These are phyloP conservation scores for Tribolium freemani DNA, from an alignment of 2,888 invertebrate species.

Conservation along the genomic window DNA sequence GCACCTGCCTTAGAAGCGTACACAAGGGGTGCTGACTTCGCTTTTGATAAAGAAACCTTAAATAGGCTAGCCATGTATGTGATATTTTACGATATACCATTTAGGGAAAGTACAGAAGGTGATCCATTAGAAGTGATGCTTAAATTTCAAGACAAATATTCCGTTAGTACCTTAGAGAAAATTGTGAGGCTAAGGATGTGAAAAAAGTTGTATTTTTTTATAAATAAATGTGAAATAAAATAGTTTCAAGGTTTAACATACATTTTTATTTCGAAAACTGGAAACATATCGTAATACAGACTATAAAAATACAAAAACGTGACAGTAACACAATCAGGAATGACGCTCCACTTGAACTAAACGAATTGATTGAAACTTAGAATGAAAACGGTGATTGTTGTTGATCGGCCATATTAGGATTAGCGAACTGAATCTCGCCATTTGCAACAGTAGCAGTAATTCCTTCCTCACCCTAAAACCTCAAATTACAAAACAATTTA, in stretches of 20 bases:
- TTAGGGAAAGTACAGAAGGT: slow-evolving; percentile 53
- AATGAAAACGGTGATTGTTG: slow-evolving; percentile 30
- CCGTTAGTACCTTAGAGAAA: slow-evolving; percentile 25
- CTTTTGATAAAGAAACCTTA: slow-evolving; percentile 62
- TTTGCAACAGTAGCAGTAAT: slow-evolving; percentile 9
- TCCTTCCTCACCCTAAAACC: slow-evolving; percentile 18
- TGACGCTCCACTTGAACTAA: too few relatives aligned
- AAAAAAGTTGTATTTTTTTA: slow-evolving; percentile 3
- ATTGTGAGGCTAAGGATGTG: slow-evolving; percentile 10
- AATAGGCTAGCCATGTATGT: slow-evolving; percentile 71
- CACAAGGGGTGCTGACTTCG: slow-evolving; percentile 67
- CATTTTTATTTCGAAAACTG: slow-evolving; percentile 15
- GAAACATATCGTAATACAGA: not conserved
- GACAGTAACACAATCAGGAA: slow-evolving; percentile 4
- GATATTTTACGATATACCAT: slow-evolving; percentile 74
- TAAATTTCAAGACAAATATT: slow-evolving; percentile 37
- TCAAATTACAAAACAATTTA: not conserved
- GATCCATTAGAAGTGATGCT: slow-evolving; percentile 57
- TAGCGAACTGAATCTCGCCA: slow-evolving; percentile 23
- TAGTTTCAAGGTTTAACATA: not conserved
- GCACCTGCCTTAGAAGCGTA: slow-evolving; percentile 67
- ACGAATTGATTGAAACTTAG: slow-evolving; percentile 6
- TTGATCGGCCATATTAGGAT: slow-evolving; percentile 11
- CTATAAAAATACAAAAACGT: slow-evolving; percentile 28
- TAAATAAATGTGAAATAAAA: not conserved